phyloP scores from a whole-genome alignment of 2,888 invertebrate species.

The Aphidius colemani region DNA sequence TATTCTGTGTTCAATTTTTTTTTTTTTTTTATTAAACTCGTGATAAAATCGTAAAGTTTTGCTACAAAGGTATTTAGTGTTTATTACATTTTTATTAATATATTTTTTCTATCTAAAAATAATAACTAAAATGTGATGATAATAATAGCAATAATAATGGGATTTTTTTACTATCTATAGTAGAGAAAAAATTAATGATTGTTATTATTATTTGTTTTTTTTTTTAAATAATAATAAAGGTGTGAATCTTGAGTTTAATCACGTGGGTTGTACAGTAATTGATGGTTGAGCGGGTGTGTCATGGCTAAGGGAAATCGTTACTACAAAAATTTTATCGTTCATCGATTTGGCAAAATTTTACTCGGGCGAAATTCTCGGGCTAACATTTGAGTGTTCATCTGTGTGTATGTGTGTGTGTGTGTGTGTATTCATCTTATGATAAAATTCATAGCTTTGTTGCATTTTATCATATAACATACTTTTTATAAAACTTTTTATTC shows the following conservation, averaged over 20 bases:
- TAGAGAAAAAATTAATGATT: too few species aligned
- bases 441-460: constrained; percentile 29
- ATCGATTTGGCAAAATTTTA: constrained; percentile 5
- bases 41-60: too few species aligned
- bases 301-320: constrained; percentile 6
- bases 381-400: not conserved
- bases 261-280: not conserved
- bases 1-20: not conserved
- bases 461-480: constrained; percentile 4
- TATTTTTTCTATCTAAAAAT: not conserved
- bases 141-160: too few species aligned
- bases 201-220: too few species aligned
- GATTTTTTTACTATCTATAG: too few species aligned
- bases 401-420: constrained; percentile 2
- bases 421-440: constrained; percentile 15
- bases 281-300: constrained; percentile 12
- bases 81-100: too few species aligned
- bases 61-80: too few species aligned
- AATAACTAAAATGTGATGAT: too few species aligned
- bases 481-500: not conserved
- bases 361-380: not conserved
- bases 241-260: not conserved
- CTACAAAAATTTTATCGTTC: constrained; percentile 31
- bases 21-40: too few species aligned
- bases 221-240: too few species aligned